Evolutionary conservation across 2,888 invertebrate species (phyloP).

Genomic region (Drosophila paranaensis): DNA sequence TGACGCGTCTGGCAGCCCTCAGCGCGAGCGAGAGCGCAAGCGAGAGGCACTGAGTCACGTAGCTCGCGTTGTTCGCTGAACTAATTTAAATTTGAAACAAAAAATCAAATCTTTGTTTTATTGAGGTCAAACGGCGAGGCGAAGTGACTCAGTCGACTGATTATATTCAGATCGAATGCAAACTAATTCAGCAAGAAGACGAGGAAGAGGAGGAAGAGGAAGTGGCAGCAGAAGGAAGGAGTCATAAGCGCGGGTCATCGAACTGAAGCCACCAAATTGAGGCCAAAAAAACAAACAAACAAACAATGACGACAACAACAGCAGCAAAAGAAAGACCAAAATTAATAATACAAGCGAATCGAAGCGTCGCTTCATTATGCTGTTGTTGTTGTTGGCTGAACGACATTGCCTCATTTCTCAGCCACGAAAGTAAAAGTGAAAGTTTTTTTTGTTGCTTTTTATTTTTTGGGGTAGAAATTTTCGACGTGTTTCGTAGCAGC

Average conservation of each 20-base stretch:
- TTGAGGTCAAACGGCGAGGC: conserved; percentile 34
- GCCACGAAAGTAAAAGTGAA: conserved; percentile 81
- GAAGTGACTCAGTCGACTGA: conserved; percentile 26
- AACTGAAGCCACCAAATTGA: conserved; percentile 63
- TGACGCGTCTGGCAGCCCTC: conserved; percentile 32
- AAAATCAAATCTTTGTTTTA: conserved; percentile 12
- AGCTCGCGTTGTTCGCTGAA: neutral
- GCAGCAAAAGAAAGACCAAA: conserved; percentile 26
- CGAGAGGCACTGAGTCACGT: conserved; percentile 8
- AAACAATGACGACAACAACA: conserved; percentile 45
- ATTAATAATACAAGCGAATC: conserved; percentile 52
- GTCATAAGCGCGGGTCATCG: conserved; percentile 63
- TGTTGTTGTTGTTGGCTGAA: conserved; percentile 26
- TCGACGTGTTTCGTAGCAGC: conserved; percentile 36
- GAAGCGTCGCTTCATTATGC: conserved; percentile 24
- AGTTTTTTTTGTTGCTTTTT: conserved; percentile 48
- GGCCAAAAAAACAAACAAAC: conserved; percentile 55
- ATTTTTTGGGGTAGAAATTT: conserved; percentile 60
- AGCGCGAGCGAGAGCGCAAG: neutral
- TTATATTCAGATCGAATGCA: conserved; percentile 59
- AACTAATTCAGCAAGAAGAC: conserved; percentile 38
- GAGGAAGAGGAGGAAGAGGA: conserved; percentile 27
- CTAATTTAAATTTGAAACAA: neutral
- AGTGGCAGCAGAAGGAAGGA: conserved; percentile 29
- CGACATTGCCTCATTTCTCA: conserved; percentile 49